Conservation (phyloP, 1,140 invertebrate genomes). For the Scaptomyza pallida region DNA sequence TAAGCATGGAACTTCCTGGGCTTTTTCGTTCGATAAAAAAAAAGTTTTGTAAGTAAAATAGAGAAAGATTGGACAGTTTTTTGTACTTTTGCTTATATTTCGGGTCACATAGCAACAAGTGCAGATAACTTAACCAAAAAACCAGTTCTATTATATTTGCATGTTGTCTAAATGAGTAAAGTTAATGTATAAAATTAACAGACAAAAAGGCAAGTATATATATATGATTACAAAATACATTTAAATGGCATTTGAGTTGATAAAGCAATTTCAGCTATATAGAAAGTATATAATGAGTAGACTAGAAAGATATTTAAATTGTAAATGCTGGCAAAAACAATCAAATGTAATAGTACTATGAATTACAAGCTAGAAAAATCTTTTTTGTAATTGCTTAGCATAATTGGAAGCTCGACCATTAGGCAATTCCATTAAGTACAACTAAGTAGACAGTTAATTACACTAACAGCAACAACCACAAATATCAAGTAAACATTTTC, state of each 20-base stretch:
- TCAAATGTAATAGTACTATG: slow-evolving; percentile 50
- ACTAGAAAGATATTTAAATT: background rate
- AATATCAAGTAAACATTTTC: slow-evolving; percentile 35
- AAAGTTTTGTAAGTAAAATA: no score
- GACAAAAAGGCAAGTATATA: slow-evolving; percentile 1
- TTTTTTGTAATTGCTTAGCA: slow-evolving; percentile 42
- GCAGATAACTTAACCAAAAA: background rate
- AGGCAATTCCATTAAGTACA: slow-evolving; percentile 37
- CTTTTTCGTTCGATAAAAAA: no score
- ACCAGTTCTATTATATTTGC: slow-evolving; percentile 3
- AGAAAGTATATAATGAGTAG: slow-evolving; percentile 13
- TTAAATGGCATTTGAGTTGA: background rate
- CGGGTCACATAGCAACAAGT: no score
- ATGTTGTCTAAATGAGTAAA: background rate
- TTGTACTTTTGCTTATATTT: no score
- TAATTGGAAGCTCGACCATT: slow-evolving; percentile 37
- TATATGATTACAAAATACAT: no score
- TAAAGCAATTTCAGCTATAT: background rate
- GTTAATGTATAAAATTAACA: slow-evolving; percentile 17
- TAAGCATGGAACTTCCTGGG: no score
- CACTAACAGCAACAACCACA: slow-evolving; percentile 9
- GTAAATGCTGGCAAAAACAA: slow-evolving; percentile 4
- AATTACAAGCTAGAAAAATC: slow-evolving; percentile 50
- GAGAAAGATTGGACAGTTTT: no score
- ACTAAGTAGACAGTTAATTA: slow-evolving; percentile 14